phyloP scores from a whole-genome alignment of 2,888 invertebrate species.

The Limnephilus lunatus region DNA sequence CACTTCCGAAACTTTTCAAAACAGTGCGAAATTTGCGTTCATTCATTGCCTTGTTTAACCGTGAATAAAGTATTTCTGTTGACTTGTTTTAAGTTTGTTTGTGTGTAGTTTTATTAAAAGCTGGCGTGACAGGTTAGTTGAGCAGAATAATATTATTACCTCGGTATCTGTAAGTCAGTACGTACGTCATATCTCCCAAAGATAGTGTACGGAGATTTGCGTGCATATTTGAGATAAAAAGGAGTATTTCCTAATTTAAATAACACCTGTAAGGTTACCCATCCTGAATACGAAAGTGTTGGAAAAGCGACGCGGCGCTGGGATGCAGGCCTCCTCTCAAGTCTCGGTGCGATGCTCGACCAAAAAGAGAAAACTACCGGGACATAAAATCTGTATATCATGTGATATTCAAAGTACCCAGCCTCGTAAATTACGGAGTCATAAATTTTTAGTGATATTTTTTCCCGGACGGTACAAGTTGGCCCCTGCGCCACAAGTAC shows the following conservation, averaged over 20 bases:
- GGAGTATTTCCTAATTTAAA: slow-evolving; percentile 52
- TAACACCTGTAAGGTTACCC: slow-evolving; percentile 53
- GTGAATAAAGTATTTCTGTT: too few relatives aligned
- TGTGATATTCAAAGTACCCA: slow-evolving; percentile 49
- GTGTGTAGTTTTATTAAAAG: too few relatives aligned
- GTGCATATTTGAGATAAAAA: slow-evolving; percentile 6
- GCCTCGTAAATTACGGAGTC: slow-evolving; percentile 53
- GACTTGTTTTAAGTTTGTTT: too few relatives aligned
- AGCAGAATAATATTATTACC: too few relatives aligned
- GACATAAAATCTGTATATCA: slow-evolving; percentile 53
- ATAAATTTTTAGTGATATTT: slow-evolving; percentile 55
- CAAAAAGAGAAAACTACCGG: slow-evolving; percentile 44
- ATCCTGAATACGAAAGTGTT: slow-evolving; percentile 46
- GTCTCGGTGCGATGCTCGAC: slow-evolving; percentile 10
- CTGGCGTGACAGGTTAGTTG: too few relatives aligned
- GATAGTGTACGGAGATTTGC: not conserved
- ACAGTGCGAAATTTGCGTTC: too few relatives aligned
- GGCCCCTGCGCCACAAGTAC: not conserved
- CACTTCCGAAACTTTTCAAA: too few relatives aligned
- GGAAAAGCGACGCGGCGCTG: slow-evolving; percentile 48
- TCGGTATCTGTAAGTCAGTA: not conserved
- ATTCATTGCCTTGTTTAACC: too few relatives aligned
- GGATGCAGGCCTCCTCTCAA: slow-evolving; percentile 8
- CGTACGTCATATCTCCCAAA: not conserved
- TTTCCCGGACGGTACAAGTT: slow-evolving; percentile 9